phyloP scores from a whole-genome alignment of 2,797 vertebrate species.

The Sebastes variabilis region DNA sequence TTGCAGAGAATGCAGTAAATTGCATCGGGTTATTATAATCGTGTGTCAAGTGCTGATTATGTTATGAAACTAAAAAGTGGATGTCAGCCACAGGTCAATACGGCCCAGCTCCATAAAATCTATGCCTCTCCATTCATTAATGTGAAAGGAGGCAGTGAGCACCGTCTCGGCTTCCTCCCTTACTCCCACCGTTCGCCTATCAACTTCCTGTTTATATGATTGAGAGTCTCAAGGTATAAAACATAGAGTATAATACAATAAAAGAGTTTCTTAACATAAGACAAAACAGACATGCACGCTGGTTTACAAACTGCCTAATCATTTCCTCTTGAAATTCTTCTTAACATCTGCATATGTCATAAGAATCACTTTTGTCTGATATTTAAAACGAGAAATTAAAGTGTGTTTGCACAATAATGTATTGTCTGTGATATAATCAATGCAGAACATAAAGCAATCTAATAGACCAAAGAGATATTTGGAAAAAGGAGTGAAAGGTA shows the following conservation, averaged over 20 bases:
- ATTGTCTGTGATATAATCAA: constrained; percentile 57
- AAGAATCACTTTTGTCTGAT: background rate
- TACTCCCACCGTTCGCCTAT: background rate
- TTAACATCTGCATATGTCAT: background rate
- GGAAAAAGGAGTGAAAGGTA: background rate
- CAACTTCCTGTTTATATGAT: constrained; percentile 8
- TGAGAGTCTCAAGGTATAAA: background rate
- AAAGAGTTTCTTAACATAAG: background rate
- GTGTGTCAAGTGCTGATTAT: constrained; percentile 89
- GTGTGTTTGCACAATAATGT: constrained; percentile 29
- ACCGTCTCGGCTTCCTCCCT: constrained; percentile 20
- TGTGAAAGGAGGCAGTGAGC: constrained; percentile 48
- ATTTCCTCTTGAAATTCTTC: background rate
- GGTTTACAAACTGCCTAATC: background rate
- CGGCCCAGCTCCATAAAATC: constrained; percentile 80
- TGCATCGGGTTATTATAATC: constrained; percentile 90
- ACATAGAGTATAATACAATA: background rate
- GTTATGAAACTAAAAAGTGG: constrained; percentile 89
- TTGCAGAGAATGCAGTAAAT: constrained; percentile 91
- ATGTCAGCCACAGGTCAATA: constrained; percentile 84
- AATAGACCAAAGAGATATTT: constrained; percentile 7
- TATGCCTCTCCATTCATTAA: constrained; percentile 76
- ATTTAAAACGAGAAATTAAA: background rate
- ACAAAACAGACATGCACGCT: background rate
- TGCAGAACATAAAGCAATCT: constrained; percentile 25